These are phyloP conservation scores for Orbicella faveolata DNA, from an alignment of 64 coral and sea anemone species.

Conservation along the genomic window DNA sequence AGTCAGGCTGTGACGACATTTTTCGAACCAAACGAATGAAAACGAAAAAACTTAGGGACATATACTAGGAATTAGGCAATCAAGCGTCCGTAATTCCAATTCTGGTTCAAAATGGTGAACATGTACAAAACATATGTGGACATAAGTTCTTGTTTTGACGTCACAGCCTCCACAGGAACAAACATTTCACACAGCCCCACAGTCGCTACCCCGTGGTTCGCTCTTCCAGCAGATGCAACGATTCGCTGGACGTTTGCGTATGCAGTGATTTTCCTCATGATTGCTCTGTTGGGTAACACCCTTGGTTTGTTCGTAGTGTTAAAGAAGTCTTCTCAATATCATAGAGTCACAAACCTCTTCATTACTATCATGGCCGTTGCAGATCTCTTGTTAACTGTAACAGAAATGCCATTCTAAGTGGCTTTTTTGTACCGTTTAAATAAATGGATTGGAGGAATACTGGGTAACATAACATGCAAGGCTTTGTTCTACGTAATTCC, in stretches of 20 bases:
- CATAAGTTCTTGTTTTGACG: no score
- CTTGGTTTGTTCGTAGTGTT: constrained; percentile 34
- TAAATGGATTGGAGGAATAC: constrained; percentile 9
- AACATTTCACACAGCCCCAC: no score
- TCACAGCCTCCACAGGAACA: no score
- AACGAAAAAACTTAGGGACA: no score
- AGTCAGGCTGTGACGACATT: no score
- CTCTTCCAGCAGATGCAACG: background rate
- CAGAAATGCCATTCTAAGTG: constrained; percentile 35
- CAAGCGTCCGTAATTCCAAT: no score
- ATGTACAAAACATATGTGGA: no score
- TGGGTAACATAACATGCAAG: constrained; percentile 50
- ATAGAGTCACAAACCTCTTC: constrained; percentile 39
- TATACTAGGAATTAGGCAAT: no score
- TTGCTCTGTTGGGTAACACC: background rate
- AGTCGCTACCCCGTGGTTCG: no score
- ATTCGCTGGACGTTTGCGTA: background rate
- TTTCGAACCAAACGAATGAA: no score
- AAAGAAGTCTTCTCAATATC: constrained; percentile 4
- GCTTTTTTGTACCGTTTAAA: background rate
- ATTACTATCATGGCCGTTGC: constrained; percentile 41
- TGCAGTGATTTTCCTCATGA: background rate
- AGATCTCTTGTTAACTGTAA: constrained; percentile 11
- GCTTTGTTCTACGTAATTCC: constrained; percentile 36
- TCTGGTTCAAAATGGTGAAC: no score